Percentiles rank a stretch among this genome's conserved stretches.
These are phyloP conservation scores for Manis pentadactyla DNA, from an alignment of 2,797 vertebrate species.

Conservation along the genomic window DNA sequence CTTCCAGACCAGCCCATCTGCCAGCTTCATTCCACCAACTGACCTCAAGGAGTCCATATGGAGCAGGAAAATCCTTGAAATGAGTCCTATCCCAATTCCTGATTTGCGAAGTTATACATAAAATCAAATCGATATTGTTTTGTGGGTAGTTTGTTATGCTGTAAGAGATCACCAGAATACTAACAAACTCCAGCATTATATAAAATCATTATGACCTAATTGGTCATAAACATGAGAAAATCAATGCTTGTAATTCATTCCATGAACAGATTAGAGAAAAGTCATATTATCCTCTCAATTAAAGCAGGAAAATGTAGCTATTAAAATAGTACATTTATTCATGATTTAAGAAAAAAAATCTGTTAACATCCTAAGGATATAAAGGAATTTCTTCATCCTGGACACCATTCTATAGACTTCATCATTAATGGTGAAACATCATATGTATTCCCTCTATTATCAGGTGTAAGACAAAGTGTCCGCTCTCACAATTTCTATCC, in stretches of 20 bases:
- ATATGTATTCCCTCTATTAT: neutral
- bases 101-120: neutral
- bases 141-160: neutral
- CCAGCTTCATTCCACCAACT: neutral
- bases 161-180: neutral
- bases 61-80: neutral
- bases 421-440: neutral
- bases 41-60: neutral
- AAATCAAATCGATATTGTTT: neutral
- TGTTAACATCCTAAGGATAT: neutral
- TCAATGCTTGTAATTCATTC: conserved; percentile 18
- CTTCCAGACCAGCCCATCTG: neutral
- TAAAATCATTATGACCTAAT: conserved; percentile 7
- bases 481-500: neutral
- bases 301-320: neutral
- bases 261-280: neutral
- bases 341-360: neutral
- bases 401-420: neutral
- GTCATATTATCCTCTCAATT: neutral
- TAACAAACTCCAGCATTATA: neutral
- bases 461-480: neutral
- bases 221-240: conserved; percentile 40
- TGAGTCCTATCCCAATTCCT: neutral
- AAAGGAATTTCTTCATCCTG: neutral
- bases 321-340: neutral